phyloP scores from a whole-genome alignment of 2,888 invertebrate species.

The Cistogaster globosa region DNA sequence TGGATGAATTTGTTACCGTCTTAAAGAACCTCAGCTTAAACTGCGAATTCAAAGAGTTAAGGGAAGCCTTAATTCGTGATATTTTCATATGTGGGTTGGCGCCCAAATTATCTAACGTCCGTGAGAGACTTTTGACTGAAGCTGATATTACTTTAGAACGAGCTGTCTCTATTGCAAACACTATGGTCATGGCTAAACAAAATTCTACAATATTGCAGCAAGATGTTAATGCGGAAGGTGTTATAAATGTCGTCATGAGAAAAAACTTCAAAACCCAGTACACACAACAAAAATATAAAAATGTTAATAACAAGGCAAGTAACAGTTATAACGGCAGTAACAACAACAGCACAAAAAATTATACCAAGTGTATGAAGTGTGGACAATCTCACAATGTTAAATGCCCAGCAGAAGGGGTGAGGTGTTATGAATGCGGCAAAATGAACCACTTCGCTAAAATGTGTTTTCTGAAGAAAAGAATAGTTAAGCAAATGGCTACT shows the following conservation, averaged over 20 bases:
- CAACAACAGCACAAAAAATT: neutral
- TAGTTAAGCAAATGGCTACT: conserved; percentile 18
- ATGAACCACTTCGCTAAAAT: neutral
- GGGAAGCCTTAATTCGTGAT: conserved; percentile 2
- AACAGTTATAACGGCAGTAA: neutral
- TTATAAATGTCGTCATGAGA: neutral
- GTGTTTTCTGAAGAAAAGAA: neutral
- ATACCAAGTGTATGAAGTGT: conserved; percentile 7
- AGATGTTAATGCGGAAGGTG: neutral
- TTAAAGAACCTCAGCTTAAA: neutral
- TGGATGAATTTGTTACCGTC: neutral
- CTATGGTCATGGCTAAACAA: conserved; percentile 11
- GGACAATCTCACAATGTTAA: neutral
- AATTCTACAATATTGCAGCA: conserved; percentile 5
- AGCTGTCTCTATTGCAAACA: conserved; percentile 13
- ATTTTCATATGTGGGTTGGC: conserved; percentile 22
- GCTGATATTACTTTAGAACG: conserved; percentile 1
- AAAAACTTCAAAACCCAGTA: neutral
- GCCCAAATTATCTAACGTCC: conserved; percentile 13
- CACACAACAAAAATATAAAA: neutral
- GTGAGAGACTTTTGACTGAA: conserved; percentile 29
- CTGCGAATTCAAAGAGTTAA: neutral
- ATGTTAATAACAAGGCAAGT: neutral
- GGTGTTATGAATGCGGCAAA: no score
- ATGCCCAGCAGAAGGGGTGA: conserved; percentile 15